phyloP scores from a whole-genome alignment of 64 coral and sea anemone genomes.

The Hydrozoanthus tunicans region DNA sequence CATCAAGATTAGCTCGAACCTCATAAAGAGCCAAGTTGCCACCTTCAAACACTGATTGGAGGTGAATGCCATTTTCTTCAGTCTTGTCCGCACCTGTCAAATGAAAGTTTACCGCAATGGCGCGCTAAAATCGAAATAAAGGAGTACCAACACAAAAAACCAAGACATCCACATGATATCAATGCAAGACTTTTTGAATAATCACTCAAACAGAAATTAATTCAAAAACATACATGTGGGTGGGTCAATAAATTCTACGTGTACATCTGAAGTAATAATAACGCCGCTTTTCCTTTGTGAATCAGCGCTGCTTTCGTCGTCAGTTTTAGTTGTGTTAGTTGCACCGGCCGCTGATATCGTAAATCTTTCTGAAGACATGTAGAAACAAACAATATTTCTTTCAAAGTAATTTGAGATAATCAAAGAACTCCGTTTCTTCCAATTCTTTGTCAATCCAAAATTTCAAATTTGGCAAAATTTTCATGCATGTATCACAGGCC shows the following conservation, averaged over 20 bases:
- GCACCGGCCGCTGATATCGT: slow-evolving; percentile 61
- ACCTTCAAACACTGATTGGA: slow-evolving; percentile 47
- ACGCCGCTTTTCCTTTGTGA: slow-evolving; percentile 52
- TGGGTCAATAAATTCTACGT: slow-evolving; percentile 70
- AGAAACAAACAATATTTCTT: background rate
- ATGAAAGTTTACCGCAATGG: background rate
- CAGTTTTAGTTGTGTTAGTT: background rate
- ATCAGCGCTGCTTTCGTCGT: background rate
- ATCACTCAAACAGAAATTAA: background rate
- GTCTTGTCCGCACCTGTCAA: slow-evolving; percentile 38
- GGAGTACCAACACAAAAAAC: background rate
- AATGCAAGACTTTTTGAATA: no score
- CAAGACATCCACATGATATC: background rate
- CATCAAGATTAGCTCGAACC: slow-evolving; percentile 29
- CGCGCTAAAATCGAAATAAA: background rate
- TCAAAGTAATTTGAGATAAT: background rate
- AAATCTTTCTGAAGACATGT: slow-evolving; percentile 86
- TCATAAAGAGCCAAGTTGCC: slow-evolving; percentile 93
- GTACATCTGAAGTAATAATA: slow-evolving; percentile 63
- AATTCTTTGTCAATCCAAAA: background rate
- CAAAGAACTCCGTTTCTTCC: background rate
- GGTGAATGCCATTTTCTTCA: slow-evolving; percentile 35
- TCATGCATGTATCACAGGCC: background rate
- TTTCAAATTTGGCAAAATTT: background rate
- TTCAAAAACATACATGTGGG: slow-evolving; percentile 34